Conservation (phyloP, 2,888 invertebrate species). For the Drosophila leonis region DNA sequence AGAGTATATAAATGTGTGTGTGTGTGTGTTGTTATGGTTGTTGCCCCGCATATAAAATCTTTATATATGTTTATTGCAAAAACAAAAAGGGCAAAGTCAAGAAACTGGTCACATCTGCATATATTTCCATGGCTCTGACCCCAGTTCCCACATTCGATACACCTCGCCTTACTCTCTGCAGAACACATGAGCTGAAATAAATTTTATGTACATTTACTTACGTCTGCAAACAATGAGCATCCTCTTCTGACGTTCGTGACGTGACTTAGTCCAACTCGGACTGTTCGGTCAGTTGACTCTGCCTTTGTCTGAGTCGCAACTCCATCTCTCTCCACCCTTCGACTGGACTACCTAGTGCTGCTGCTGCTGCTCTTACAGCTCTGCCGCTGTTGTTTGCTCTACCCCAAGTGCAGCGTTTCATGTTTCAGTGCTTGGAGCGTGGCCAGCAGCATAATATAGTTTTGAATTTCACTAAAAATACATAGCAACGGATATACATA, state of each 20-base stretch:
- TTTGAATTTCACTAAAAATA: constrained; percentile 72
- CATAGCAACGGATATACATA: constrained; percentile 31
- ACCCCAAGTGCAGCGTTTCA: constrained; percentile 75
- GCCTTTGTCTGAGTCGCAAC: constrained; percentile 58
- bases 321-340: constrained; percentile 26
- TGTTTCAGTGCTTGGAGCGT: constrained; percentile 50
- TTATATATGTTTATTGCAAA: constrained; percentile 71
- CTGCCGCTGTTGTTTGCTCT: constrained; percentile 58
- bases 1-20: constrained; percentile 40
- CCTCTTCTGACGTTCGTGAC: constrained; percentile 60
- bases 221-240: constrained; percentile 75
- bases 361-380: not conserved
- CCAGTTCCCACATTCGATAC: not conserved
- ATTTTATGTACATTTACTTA: constrained; percentile 80
- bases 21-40: constrained; percentile 54
- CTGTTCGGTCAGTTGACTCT: constrained; percentile 45
- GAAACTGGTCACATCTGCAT: constrained; percentile 74
- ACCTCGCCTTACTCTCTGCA: not conserved
- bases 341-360: not conserved
- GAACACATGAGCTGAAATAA: constrained; percentile 66
- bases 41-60: constrained; percentile 29
- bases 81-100: constrained; percentile 68
- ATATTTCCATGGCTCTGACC: constrained; percentile 59
- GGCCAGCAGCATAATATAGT: constrained; percentile 64
- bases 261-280: constrained; percentile 63